These are phyloP conservation scores for Addax nasomaculatus DNA, from an alignment of 2,113 vertebrate genomes.

Conservation along the genomic window DNA sequence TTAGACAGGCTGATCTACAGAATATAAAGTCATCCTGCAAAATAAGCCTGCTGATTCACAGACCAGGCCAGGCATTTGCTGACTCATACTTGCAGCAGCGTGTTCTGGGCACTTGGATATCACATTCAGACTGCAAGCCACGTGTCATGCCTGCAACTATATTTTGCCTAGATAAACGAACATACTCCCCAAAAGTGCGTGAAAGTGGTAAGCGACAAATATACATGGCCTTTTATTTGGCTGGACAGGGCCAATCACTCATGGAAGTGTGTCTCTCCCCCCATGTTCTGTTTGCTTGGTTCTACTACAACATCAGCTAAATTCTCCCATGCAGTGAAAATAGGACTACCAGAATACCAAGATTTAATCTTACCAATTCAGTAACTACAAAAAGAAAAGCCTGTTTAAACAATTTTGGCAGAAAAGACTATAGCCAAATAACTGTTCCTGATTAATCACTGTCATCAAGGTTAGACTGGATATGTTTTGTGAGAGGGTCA, in stretches of 20 bases:
- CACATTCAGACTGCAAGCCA: background rate
- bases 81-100: background rate
- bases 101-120: background rate
- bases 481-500: background rate
- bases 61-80: background rate
- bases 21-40: background rate
- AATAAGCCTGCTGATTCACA: background rate
- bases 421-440: background rate
- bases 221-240: background rate
- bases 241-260: background rate
- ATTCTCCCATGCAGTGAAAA: background rate
- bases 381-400: background rate
- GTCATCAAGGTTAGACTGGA: background rate
- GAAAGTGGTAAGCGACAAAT: background rate
- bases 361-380: background rate
- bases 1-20: background rate
- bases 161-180: background rate
- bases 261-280: background rate
- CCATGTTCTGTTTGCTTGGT: background rate
- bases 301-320: background rate
- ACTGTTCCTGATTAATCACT: background rate
- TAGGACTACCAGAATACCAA: background rate
- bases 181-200: background rate
- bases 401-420: background rate
- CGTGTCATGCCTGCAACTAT: background rate